Percentiles rank a stretch among this genome's conserved stretches.
phyloP scores from a whole-genome alignment of 2,113 vertebrate species.

The Xyliphius kryptos region DNA sequence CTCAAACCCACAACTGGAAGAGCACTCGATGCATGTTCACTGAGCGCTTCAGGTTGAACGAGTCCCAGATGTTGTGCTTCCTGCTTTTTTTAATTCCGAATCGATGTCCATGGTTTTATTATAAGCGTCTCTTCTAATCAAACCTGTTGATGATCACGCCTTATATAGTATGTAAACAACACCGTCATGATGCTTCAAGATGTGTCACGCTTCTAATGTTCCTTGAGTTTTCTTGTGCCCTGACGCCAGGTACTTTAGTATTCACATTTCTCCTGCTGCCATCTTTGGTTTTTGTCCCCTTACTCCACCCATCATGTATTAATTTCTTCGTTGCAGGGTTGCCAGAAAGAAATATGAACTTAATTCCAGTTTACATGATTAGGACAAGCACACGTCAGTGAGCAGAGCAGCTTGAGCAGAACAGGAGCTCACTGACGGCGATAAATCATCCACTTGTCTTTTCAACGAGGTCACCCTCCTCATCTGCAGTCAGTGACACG shows the following conservation, averaged over 20 bases:
- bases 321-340: conserved; percentile 54
- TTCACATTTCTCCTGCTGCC: conserved; percentile 46
- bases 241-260: not conserved
- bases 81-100: no score
- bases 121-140: no score
- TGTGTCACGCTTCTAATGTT: no score
- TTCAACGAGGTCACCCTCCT: conserved; percentile 22
- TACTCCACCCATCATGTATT: conserved; percentile 55
- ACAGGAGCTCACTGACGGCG: conserved; percentile 32
- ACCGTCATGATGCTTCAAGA: not conserved
- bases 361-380: conserved; percentile 63
- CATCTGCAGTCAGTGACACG: conserved; percentile 22
- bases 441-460: conserved; percentile 37
- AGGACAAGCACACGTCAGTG: conserved; percentile 41
- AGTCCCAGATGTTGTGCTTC: no score
- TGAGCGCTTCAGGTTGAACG: no score
- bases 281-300: conserved; percentile 51
- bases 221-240: no score
- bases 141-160: no score
- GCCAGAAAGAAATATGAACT: conserved; percentile 67
- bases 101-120: no score
- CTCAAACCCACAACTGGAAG: no score
- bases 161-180: no score
- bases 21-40: no score
- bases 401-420: conserved; percentile 31